phyloP scores from a whole-genome alignment of 1,140 invertebrate species.

The Portunus trituberculatus region DNA sequence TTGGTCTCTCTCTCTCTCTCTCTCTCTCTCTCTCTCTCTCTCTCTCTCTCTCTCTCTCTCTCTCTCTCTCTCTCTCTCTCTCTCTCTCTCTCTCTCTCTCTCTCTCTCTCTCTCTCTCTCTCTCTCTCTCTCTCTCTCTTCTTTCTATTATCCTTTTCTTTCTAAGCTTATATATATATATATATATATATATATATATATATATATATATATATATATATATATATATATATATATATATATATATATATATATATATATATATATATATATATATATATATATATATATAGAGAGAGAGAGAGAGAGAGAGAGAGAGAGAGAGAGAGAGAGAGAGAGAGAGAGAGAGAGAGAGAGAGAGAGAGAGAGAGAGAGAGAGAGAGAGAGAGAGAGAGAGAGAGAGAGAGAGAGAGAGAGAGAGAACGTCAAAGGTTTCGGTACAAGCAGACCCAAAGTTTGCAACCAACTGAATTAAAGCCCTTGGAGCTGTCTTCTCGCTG shows the following conservation, averaged over 20 bases:
- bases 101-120: not conserved
- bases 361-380: no score
- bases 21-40: conserved; percentile 11
- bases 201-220: conserved; percentile 45
- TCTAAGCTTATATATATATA: no score
- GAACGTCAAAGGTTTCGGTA: not conserved
- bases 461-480: no score
- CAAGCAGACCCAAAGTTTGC: no score
- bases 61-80: conserved; percentile 5
- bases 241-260: conserved; percentile 54
- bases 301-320: conserved; percentile 30
- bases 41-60: conserved; percentile 11
- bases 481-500: no score
- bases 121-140: not conserved
- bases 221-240: conserved; percentile 40
- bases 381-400: conserved; percentile 4
- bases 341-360: no score
- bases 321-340: not conserved
- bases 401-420: not conserved
- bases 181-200: no score
- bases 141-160: not conserved
- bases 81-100: not conserved
- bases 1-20: not conserved
- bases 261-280: conserved; percentile 57
- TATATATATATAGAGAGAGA: not conserved